phyloP scores from a whole-genome alignment of 2,888 invertebrate genomes.

The Eumerus sabulonum region DNA sequence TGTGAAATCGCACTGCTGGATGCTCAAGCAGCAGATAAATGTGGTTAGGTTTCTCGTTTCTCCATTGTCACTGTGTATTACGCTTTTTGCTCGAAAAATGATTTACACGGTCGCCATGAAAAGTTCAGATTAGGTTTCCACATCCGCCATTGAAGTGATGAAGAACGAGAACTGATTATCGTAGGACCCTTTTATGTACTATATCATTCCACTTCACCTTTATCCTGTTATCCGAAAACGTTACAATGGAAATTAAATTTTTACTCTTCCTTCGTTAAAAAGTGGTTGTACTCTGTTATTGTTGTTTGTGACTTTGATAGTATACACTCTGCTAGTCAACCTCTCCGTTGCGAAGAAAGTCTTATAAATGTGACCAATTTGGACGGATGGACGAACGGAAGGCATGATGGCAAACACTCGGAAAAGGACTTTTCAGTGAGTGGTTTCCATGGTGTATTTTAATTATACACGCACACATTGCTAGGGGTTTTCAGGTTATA shows the following conservation, averaged over 20 bases:
- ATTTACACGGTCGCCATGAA: slow-evolving; percentile 56
- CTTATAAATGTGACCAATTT: slow-evolving; percentile 60
- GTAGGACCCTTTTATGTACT: slow-evolving; percentile 47
- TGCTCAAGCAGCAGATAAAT: slow-evolving; percentile 33
- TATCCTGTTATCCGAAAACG: slow-evolving; percentile 4
- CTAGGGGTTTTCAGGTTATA: slow-evolving; percentile 31
- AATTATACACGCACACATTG: slow-evolving; percentile 55
- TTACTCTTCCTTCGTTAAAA: too few relatives aligned
- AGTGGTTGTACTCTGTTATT: too few relatives aligned
- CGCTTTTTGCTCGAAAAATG: slow-evolving; percentile 41
- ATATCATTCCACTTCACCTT: slow-evolving; percentile 21
- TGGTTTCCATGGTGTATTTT: slow-evolving; percentile 60
- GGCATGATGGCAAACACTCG: slow-evolving; percentile 4
- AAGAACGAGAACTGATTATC: slow-evolving; percentile 53
- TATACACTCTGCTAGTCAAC: not conserved
- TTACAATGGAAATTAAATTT: slow-evolving; percentile 56
- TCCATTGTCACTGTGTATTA: slow-evolving; percentile 42
- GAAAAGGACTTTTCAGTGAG: slow-evolving; percentile 33
- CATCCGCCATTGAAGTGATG: slow-evolving; percentile 26
- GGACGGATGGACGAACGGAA: slow-evolving; percentile 39
- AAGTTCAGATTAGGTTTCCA: slow-evolving; percentile 36
- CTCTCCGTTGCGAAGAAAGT: slow-evolving; percentile 6
- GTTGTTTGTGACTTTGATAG: not conserved
- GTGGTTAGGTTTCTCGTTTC: slow-evolving; percentile 20
- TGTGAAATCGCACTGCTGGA: slow-evolving; percentile 9